A percentile compares a stretch with the other conserved stretches of the same genome.
phyloP scores from a whole-genome alignment of 2,797 vertebrate genomes.

The Heliangelus exortis region DNA sequence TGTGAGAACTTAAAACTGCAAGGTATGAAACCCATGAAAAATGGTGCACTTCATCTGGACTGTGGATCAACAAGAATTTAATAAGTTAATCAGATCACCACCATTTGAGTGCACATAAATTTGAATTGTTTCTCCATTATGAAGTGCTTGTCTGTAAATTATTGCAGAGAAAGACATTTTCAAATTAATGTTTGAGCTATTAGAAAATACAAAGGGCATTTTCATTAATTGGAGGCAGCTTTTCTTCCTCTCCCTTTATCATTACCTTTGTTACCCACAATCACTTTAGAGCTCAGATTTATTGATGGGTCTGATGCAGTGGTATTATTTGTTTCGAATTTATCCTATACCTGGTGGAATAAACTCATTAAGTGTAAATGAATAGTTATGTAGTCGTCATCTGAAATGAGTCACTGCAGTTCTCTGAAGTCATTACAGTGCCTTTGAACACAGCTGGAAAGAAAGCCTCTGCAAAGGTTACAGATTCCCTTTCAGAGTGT shows the following conservation, averaged over 20 bases:
- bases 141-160: conserved; percentile 82
- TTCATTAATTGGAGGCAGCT: conserved; percentile 80
- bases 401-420: conserved; percentile 72
- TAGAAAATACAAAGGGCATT: conserved; percentile 83
- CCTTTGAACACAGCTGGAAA: conserved; percentile 74
- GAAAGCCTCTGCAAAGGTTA: conserved; percentile 71
- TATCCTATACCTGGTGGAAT: conserved; percentile 78
- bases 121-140: conserved; percentile 85
- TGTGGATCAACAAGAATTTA: conserved; percentile 84
- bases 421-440: conserved; percentile 75
- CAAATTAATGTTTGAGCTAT: conserved; percentile 81
- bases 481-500: conserved; percentile 51
- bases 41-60: conserved; percentile 73
- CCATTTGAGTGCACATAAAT: conserved; percentile 78
- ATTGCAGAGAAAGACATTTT: conserved; percentile 81
- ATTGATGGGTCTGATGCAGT: conserved; percentile 76
- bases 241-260: conserved; percentile 71
- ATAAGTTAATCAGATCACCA: conserved; percentile 85
- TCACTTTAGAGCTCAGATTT: conserved; percentile 71
- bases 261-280: conserved; percentile 73
- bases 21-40: conserved; percentile 76
- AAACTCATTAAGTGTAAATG: conserved; percentile 80
- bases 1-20: conserved; percentile 69
- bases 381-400: conserved; percentile 80
- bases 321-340: conserved; percentile 76